Evolutionary conservation across 2,113 vertebrate genomes (phyloP), one percentile per base, ranked within the genome.

Genomic region (Oxyruncus cristatus): DNA sequence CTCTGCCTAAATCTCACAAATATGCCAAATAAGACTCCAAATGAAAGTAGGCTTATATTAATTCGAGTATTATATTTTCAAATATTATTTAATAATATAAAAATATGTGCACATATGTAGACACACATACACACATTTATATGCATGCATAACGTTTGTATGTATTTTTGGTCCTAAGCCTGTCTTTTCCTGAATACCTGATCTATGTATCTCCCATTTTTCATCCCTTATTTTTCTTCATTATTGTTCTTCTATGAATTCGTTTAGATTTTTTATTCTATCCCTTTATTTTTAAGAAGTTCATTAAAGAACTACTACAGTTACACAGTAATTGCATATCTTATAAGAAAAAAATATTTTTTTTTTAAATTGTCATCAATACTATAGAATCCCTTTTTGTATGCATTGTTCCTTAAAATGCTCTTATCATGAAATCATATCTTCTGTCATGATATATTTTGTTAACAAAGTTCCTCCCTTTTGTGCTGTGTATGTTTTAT

Each of bases 231-330:
- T 42, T 72, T 62, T 81, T 37, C 20, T 58, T 37, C 24, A 26
- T 72, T 62, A 52, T 14, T 37, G 4, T 41, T 50, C 35, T 37
- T 70, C 8, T 23, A 4, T 72, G 2, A 35, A 39, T 41, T 70
- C 4, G 0, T 15, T 78, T 71, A 28, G 5, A 0, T 16, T 53
- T 58, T 61, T 61, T 2, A 4, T 67, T 73, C 9, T 30, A 6
- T 11, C 14, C 47, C n/a, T 83, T 85, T n/a, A 12, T 55, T 33
- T 49, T 88, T 50, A 56, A 52, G 6, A 5, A 62, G 5, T 5
- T 81, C 8, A 39, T 26, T 37, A 68, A 84, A 58, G 5, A 44
- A 33, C 24, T 21, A 14, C 11, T 53, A 33, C 7, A 30, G 21
- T 32, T 80, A 42, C 17, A 67, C 26, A 77, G n/a, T 44, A 47